A percentile compares a stretch with the other conserved stretches of the same genome.
phyloP scores from a whole-genome alignment of 2,888 invertebrate genomes.

The Drosophila birchii region DNA sequence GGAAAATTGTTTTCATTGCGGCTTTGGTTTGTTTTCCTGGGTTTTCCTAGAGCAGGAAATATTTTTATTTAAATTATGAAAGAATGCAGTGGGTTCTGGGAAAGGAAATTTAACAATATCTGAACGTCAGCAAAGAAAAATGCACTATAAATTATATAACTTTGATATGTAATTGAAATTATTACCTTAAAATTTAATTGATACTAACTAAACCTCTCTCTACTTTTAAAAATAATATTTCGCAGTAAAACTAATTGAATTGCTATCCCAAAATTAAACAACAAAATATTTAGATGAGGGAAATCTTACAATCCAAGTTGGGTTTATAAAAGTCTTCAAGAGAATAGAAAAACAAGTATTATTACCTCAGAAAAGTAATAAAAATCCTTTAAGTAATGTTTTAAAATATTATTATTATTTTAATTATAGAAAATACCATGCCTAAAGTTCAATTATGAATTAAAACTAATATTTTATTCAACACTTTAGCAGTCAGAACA shows the following conservation, averaged over 20 bases:
- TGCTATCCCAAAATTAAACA: no score
- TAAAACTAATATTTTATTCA: not conserved
- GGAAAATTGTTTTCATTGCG: conserved; percentile 14
- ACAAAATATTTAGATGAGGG: no score
- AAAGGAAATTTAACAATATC: rapidly evolving
- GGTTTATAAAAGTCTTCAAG: not conserved
- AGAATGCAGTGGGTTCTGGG: not conserved
- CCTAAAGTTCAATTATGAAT: not conserved
- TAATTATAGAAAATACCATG: not conserved
- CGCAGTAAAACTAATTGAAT: no score
- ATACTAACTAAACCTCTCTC: no score
- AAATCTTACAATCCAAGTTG: not conserved
- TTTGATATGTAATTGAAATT: not conserved
- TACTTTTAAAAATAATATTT: no score
- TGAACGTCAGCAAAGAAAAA: not conserved
- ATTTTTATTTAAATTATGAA: not conserved
- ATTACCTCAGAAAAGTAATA: no score
- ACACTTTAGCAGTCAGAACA: no score
- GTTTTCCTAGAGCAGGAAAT: not conserved
- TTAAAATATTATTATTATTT: no score
- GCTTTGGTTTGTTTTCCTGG: not conserved
- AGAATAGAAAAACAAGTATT: no score
- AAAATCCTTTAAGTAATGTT: no score
- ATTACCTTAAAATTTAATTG: not conserved
- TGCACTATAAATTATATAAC: not conserved